These are phyloP conservation scores for Endotricha flammealis DNA, from an alignment of 2,888 invertebrate genomes.

Conservation along the genomic window DNA sequence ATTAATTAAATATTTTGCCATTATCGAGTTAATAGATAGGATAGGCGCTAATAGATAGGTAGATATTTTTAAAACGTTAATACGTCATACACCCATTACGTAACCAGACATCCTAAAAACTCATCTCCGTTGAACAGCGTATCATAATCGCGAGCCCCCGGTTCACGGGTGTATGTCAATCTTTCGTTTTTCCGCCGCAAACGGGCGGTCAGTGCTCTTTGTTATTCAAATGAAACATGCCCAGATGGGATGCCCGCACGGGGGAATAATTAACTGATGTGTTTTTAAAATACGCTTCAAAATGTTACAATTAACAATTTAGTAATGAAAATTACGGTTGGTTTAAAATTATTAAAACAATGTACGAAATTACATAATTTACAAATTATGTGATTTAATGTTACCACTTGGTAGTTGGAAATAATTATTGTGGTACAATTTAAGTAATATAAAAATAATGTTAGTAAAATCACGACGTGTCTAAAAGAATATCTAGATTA, in stretches of 20 bases:
- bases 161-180: conserved; percentile 44
- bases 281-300: conserved; percentile 31
- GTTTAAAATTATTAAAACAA: too few relatives aligned
- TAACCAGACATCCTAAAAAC: conserved; percentile 20
- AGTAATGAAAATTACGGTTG: not conserved
- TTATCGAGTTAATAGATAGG: too few relatives aligned
- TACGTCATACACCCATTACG: conserved; percentile 7
- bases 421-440: too few relatives aligned
- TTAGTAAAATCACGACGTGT: too few relatives aligned
- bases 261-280: conserved; percentile 61
- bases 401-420: too few relatives aligned
- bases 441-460: too few relatives aligned
- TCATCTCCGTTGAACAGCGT: conserved; percentile 22
- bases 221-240: conserved; percentile 65
- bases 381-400: too few relatives aligned
- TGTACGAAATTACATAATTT: too few relatives aligned
- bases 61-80: too few relatives aligned
- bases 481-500: too few relatives aligned
- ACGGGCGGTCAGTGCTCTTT: conserved; percentile 51
- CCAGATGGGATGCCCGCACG: conserved; percentile 43
- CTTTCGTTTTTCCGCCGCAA: conserved; percentile 51
- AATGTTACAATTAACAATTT: conserved; percentile 8
- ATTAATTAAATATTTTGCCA: too few relatives aligned
- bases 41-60: too few relatives aligned
- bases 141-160: conserved; percentile 28